phyloP scores from a whole-genome alignment of 2,888 invertebrate genomes.

The Deroplatys truncata region DNA sequence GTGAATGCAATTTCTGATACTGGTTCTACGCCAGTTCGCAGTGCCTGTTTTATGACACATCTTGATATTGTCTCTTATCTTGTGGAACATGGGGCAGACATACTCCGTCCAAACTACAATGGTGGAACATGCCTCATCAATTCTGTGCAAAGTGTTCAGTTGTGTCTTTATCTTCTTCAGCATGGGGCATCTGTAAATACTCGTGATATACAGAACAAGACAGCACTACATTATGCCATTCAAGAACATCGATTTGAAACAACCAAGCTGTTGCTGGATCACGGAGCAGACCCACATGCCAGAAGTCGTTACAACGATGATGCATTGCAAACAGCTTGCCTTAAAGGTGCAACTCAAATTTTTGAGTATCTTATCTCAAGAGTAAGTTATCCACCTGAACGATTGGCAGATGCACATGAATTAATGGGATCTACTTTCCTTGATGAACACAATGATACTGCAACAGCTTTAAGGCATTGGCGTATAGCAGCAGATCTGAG shows the following conservation, averaged over 20 bases:
- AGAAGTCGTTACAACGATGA: slow-evolving; percentile 81
- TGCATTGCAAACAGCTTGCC: slow-evolving; percentile 80
- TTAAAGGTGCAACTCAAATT: slow-evolving; percentile 70
- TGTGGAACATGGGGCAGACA: slow-evolving; percentile 76
- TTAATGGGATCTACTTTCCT: slow-evolving; percentile 83
- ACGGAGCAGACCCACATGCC: slow-evolving; percentile 74
- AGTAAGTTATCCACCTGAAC: slow-evolving; percentile 56
- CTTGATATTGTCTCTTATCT: slow-evolving; percentile 72
- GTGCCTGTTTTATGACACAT: slow-evolving; percentile 91
- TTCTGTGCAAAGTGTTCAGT: slow-evolving; percentile 78
- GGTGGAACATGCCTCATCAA: slow-evolving; percentile 93
- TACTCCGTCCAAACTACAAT: slow-evolving; percentile 79
- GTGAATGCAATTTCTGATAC: slow-evolving; percentile 85
- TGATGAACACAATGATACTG: slow-evolving; percentile 78
- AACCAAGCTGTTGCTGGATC: slow-evolving; percentile 70
- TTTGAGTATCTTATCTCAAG: slow-evolving; percentile 65
- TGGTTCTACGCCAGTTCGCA: slow-evolving; percentile 84
- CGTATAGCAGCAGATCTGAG: slow-evolving; percentile 69
- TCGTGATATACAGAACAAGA: slow-evolving; percentile 82
- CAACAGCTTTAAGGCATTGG: slow-evolving; percentile 72
- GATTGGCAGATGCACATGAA: slow-evolving; percentile 82
- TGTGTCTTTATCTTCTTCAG: slow-evolving; percentile 74
- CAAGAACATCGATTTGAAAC: slow-evolving; percentile 71
- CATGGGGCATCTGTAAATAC: slow-evolving; percentile 83
- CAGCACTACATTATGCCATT: slow-evolving; percentile 91